Evolutionary conservation across 2,113 vertebrate species (phyloP), one percentile per base, ranked within the genome.

Genomic region (Percopsis transmontana): DNA sequence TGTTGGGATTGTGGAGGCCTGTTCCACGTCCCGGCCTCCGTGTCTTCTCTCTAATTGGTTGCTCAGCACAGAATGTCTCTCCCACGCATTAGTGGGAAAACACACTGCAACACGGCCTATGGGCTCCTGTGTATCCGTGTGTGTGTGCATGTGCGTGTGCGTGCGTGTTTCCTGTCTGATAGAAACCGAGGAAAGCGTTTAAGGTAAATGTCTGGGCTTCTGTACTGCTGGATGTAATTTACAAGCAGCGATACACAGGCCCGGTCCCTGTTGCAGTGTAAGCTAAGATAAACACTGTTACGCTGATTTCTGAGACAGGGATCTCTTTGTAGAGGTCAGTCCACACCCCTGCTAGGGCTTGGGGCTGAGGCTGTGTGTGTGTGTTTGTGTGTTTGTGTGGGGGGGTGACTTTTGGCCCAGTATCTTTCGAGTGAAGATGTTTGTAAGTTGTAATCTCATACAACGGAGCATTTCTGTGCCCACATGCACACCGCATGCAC

Each of bases 261-360:
- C 62, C 44, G 27, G 16, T 52, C 56, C 20, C 39, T 59, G 62
- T 44, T 57, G 53, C 57, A 62, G 50, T 70, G 63, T 72, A 62
- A n/a, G 57, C 70, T 65, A 50, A 69, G 70, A 62, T 47, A 66
- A 53, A 33, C 27, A 33, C 27, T 7, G 5, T 7, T 70, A 44
- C 41, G 62, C 56, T 41, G 44, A 62, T 20, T 50, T 78, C 53
- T 57, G 59, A 45, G 68, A 85, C 74, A 80, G 68, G 58, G 70
- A 6, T 16, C 24, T 67, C 79, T 81, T 77, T 85, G 82, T 88
- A 39, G 73, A 73, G 51, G 44, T 40, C 58, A 64, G 10, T 45
- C 73, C 56, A 58, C 60, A 70, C 66, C 62, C 57, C 53, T 64
- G 54, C 24, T 76, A 55, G 58, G 23, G 4, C 47, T 15, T 65